These are phyloP conservation scores for Ptilodon capucinus DNA, from an alignment of 2,888 invertebrate species.

Conservation along the genomic window DNA sequence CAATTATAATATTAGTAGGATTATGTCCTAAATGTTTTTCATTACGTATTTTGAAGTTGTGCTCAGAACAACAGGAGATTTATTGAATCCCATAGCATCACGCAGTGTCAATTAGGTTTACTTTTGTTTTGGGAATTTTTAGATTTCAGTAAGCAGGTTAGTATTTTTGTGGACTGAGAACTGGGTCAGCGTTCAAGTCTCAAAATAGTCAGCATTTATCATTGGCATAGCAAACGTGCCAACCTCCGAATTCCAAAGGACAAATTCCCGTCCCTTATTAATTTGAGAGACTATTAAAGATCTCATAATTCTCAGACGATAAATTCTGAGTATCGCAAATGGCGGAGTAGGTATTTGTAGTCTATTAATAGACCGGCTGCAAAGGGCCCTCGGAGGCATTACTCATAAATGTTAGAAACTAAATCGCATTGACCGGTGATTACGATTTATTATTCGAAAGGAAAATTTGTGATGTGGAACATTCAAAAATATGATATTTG, in stretches of 20 bases:
- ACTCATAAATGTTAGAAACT: constrained; percentile 31
- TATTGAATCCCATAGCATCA: too few species aligned
- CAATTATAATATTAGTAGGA: too few species aligned
- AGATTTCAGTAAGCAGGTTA: too few species aligned
- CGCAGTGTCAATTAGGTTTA: too few species aligned
- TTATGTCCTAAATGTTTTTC: too few species aligned
- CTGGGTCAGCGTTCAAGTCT: background rate
- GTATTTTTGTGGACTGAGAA: background rate
- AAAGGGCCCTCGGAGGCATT: constrained; percentile 15
- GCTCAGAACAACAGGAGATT: too few species aligned
- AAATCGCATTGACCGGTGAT: constrained; percentile 44
- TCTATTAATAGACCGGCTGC: constrained; percentile 16
- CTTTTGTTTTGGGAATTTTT: too few species aligned
- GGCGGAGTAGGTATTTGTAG: constrained; percentile 5
- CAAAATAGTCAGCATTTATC: background rate
- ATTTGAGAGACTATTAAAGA: background rate
- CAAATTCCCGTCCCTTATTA: background rate
- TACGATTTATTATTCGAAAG: constrained; percentile 39
- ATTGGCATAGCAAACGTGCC: background rate
- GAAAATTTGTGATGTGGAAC: constrained; percentile 12
- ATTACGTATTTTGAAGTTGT: too few species aligned
- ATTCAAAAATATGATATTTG: background rate
- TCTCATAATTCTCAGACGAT: constrained; percentile 1
- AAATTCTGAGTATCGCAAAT: background rate
- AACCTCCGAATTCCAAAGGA: background rate